Base-by-base conservation (phyloP, 2,797 vertebrate genomes). In the Siniperca obscura region DNA sequence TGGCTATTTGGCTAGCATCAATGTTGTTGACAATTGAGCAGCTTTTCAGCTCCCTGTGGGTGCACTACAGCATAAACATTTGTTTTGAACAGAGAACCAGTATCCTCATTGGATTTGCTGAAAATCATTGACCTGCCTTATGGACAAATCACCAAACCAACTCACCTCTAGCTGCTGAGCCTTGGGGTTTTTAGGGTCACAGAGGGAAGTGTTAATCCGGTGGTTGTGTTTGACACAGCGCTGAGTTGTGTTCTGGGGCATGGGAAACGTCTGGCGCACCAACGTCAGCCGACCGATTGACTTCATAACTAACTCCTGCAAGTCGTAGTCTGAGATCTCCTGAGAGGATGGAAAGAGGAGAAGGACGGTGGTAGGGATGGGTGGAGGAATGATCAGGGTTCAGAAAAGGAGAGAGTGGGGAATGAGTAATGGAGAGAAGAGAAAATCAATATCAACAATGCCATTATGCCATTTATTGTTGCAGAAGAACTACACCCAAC, bases 251-350 rank as follows among this genome's bases (percentile, higher is more conserved):
- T 99, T 99, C 83, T 98, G 97, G n/a, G 98, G 96, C 78, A 98
- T 94, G 65, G 97, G 97, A 94, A 99, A 99, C 0, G 96, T 97
- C 95, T 99, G 98, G 1, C 98, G 96, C 90, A 99, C 96, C 91
- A 99, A 92, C 5, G 98, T 99, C 92, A 99, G 92, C 80, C 98
- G 97, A 66, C 98, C 98, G 42, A 99, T 98, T 16, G 98, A 99
- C 94, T 98, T 98, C 95, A 98, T 96, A 82, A 99, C 98, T 80
- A 99, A 93, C 84, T 99, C 98, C 91, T 99, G 98, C 73, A 99
- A 94, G 70, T 99, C 98, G 78, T 96, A 93, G 87, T 99, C 98
- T 0, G 95, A 96, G 93, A 99, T 98, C 91, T 99, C 98, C 98
- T 99, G 85, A 70, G 92, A 93, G 38, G 52, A 36, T 19, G 76